These are phyloP conservation scores for Melolontha melolontha DNA, from an alignment of 2,888 invertebrate genomes.

Conservation along the genomic window DNA sequence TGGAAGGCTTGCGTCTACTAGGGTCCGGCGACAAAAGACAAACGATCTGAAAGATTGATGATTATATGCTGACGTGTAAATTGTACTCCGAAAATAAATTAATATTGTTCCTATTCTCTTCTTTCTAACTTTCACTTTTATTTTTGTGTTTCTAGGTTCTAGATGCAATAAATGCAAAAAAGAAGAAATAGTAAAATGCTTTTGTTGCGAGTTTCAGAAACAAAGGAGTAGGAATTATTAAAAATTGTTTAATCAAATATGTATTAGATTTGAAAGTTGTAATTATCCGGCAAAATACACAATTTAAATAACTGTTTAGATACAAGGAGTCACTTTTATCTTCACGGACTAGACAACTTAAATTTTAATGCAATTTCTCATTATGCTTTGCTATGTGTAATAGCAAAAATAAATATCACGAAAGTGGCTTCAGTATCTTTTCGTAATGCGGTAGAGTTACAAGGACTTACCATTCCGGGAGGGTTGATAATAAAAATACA, in stretches of 20 bases:
- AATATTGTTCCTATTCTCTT: constrained; percentile 57
- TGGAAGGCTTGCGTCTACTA: constrained; percentile 39
- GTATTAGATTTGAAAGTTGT: too few relatives aligned
- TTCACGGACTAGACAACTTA: too few relatives aligned
- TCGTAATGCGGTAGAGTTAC: too few relatives aligned
- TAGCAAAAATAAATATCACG: too few relatives aligned
- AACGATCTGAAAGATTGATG: constrained; percentile 64
- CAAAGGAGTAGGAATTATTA: background rate
- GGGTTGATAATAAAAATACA: too few relatives aligned
- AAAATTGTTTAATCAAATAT: background rate
- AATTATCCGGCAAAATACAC: too few relatives aligned
- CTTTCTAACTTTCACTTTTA: constrained; percentile 43
- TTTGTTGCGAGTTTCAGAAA: background rate
- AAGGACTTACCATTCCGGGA: too few relatives aligned
- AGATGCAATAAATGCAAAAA: constrained; percentile 6
- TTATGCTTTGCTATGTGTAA: too few relatives aligned
- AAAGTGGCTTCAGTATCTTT: too few relatives aligned
- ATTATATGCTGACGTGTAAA: constrained; percentile 61
- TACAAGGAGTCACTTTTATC: too few relatives aligned
- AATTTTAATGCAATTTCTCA: too few relatives aligned
- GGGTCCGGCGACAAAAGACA: constrained; percentile 60
- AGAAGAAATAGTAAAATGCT: background rate
- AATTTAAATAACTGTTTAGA: too few relatives aligned
- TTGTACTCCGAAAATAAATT: constrained; percentile 62
- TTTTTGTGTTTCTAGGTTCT: constrained; percentile 18